Evolutionary conservation across 2,113 vertebrate genomes (phyloP).

Genomic region (Indicator maculatus): DNA sequence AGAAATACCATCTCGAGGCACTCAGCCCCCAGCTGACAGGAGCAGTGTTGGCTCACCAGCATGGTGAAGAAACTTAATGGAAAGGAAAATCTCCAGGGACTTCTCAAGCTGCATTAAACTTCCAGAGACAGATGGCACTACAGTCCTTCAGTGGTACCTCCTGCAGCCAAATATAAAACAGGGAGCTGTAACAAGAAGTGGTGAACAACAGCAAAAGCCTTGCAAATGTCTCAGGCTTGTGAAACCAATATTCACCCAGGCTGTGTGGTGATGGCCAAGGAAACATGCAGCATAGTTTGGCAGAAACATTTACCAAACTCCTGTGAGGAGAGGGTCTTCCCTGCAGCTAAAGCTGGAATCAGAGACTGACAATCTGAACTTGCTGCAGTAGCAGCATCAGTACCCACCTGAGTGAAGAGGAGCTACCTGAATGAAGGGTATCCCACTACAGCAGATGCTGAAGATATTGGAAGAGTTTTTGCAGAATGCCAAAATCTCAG

Average conservation of each 20-base stretch:
- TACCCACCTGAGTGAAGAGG: fast-evolving
- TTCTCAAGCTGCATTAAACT: background rate
- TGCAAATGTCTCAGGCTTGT: background rate
- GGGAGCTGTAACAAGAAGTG: background rate
- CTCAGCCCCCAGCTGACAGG: background rate
- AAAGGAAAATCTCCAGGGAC: background rate
- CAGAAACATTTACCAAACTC: background rate
- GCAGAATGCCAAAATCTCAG: background rate
- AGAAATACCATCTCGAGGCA: background rate
- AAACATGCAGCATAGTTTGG: background rate
- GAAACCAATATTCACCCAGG: background rate
- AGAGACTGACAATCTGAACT: background rate
- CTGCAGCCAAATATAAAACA: background rate
- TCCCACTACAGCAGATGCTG: background rate
- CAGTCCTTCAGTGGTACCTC: background rate
- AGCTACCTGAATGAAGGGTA: background rate
- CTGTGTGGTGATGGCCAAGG: background rate
- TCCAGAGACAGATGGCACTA: background rate
- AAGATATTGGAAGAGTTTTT: background rate
- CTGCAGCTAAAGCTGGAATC: background rate
- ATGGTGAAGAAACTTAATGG: background rate
- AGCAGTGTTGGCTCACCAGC: background rate
- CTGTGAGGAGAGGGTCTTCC: background rate
- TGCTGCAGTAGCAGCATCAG: background rate
- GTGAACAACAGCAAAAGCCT: background rate